Percentiles rank a stretch among this genome's conserved stretches.
Evolutionary conservation across 30 jellyfish, hydroid and myxozoan species (phyloP).

Genomic region (Calvadosia cruxmelitensis): DNA sequence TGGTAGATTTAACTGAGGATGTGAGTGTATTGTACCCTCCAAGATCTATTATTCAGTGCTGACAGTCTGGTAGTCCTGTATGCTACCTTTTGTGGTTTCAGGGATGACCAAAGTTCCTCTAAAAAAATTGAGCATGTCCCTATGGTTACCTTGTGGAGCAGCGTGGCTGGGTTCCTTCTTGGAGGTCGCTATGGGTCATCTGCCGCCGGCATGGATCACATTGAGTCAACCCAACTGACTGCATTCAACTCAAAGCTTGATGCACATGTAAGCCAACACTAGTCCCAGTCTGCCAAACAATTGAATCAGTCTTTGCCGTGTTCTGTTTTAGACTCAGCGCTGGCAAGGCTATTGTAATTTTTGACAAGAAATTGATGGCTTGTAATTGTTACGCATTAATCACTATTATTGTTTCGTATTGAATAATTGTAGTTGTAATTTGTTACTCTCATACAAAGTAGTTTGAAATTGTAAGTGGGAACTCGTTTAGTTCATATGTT

Average conservation of each 20-base stretch:
- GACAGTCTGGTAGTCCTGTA: too few species aligned
- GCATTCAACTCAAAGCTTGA: conserved; percentile 32
- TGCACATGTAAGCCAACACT: conserved; percentile 47
- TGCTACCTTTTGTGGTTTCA: background rate
- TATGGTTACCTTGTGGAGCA: conserved; percentile 44
- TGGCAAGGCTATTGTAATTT: too few species aligned
- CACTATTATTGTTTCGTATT: too few species aligned
- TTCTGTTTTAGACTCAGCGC: conserved; percentile 29
- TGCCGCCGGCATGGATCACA: conserved; percentile 56
- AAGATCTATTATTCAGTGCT: too few species aligned
- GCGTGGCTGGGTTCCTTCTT: conserved; percentile 60
- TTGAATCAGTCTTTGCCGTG: background rate
- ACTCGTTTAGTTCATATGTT: too few species aligned
- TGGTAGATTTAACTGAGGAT: too few species aligned
- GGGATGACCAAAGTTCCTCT: background rate
- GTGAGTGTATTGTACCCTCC: too few species aligned
- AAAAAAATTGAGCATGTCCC: conserved; percentile 4
- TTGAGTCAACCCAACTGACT: conserved; percentile 55
- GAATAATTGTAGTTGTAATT: too few species aligned
- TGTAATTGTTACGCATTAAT: too few species aligned
- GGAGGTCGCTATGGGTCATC: conserved; percentile 80
- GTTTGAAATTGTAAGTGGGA: too few species aligned
- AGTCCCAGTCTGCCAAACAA: background rate
- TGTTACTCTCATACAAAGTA: too few species aligned
- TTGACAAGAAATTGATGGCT: too few species aligned